phyloP scores from a whole-genome alignment of 2,797 vertebrate genomes.

The Darevskia mixta region DNA sequence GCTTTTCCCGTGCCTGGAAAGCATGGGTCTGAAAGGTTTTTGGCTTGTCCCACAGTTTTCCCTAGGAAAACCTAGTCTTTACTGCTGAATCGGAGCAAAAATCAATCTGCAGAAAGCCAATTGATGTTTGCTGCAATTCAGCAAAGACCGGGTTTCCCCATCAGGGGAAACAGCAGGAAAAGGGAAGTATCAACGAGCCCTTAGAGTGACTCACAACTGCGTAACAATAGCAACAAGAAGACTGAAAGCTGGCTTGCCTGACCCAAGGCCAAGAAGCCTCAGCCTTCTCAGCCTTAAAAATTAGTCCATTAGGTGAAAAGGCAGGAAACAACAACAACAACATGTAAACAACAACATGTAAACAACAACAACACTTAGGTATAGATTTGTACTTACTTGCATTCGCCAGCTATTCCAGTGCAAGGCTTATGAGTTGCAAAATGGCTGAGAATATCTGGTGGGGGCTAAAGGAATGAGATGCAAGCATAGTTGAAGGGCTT shows the following conservation, averaged over 20 bases:
- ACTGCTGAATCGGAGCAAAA: too few relatives aligned
- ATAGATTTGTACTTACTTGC: not conserved
- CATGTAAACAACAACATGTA: too few relatives aligned
- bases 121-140: too few relatives aligned
- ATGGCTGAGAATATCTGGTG: not conserved
- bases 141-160: too few relatives aligned
- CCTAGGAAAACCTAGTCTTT: too few relatives aligned
- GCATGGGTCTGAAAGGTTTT: too few relatives aligned
- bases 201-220: not conserved
- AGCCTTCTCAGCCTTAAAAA: not conserved
- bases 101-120: too few relatives aligned
- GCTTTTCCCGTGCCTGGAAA: too few relatives aligned
- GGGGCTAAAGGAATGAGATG: not conserved
- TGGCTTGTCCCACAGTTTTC: too few relatives aligned
- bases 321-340: too few relatives aligned
- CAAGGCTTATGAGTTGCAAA: not conserved
- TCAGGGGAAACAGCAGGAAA: too few relatives aligned
- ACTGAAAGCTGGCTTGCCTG: not conserved
- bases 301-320: too few relatives aligned
- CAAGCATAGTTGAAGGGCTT: not conserved
- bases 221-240: not conserved
- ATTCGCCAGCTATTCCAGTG: not conserved
- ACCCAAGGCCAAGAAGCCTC: not conserved
- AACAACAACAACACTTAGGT: not conserved
- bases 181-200: not conserved